These are phyloP conservation scores for Lasioglossum villosulum DNA, from an alignment of 2,888 invertebrate species.

Conservation along the genomic window DNA sequence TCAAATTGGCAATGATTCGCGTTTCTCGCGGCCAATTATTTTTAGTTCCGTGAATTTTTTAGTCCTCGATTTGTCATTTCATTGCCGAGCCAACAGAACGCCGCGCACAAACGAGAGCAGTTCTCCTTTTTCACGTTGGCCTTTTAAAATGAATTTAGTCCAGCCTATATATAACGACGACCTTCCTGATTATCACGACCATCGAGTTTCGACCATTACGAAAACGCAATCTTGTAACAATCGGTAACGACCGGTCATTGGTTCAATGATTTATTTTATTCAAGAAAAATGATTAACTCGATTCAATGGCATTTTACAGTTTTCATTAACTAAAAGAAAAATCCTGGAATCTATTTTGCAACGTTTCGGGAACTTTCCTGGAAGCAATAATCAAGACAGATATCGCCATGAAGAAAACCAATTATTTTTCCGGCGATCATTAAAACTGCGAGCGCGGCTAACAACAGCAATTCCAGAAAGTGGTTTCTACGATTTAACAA, in stretches of 20 bases:
- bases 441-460: background rate
- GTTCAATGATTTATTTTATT: background rate
- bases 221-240: no score
- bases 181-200: background rate
- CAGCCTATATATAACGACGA: background rate
- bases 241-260: no score
- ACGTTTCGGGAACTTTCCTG: background rate
- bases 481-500: slow-evolving; percentile 12
- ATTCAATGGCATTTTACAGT: background rate
- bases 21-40: slow-evolving; percentile 7
- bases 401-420: background rate
- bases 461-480: background rate
- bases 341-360: background rate
- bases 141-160: background rate
- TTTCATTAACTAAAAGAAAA: background rate
- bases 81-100: background rate
- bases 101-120: background rate
- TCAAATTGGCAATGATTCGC: slow-evolving; percentile 8
- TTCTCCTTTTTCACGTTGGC: background rate
- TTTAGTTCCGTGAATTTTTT: background rate
- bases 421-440: background rate
- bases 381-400: background rate
- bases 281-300: no score
- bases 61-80: background rate
- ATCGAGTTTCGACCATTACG: background rate